Conservation (phyloP, 2,888 invertebrate species). For the Embidobia sp. region DNA sequence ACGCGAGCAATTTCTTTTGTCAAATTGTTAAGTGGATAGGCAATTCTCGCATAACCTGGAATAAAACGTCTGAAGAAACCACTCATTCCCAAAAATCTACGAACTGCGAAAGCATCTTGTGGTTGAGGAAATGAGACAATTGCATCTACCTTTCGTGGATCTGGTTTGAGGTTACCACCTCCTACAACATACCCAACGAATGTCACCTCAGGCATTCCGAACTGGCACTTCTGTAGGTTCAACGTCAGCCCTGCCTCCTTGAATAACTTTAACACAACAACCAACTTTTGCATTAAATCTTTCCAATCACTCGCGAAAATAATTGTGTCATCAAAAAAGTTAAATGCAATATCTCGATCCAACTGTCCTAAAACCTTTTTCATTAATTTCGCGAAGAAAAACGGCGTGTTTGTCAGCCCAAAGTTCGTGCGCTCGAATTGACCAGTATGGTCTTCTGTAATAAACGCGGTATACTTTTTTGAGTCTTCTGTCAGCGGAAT, state of each 20-base stretch:
- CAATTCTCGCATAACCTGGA: slow-evolving; percentile 23
- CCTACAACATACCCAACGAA: background rate
- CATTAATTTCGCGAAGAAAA: slow-evolving; percentile 12
- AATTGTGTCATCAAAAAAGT: slow-evolving; percentile 15
- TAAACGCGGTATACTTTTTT: slow-evolving; percentile 5
- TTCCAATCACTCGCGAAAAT: background rate
- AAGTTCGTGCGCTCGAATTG: slow-evolving; percentile 2
- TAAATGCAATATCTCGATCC: slow-evolving; percentile 1
- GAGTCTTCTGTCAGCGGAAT: background rate
- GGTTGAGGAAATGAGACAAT: background rate
- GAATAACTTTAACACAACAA: slow-evolving; percentile 28
- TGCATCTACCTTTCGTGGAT: background rate
- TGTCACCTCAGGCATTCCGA: slow-evolving; percentile 62
- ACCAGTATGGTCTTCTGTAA: slow-evolving; percentile 3
- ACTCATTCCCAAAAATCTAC: slow-evolving; percentile 1
- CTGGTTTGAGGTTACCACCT: background rate
- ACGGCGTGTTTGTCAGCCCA: background rate
- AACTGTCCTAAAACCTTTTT: slow-evolving; percentile 13
- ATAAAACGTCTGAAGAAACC: slow-evolving; percentile 55
- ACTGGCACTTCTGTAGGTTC: slow-evolving; percentile 69
- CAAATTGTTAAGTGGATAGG: slow-evolving; percentile 2
- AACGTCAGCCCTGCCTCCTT: slow-evolving; percentile 68
- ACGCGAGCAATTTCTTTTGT: background rate
- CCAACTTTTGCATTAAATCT: background rate
- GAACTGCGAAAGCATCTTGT: background rate